Conservation (phyloP, 2,797 vertebrate genomes). For the Microhierax caerulescens region DNA sequence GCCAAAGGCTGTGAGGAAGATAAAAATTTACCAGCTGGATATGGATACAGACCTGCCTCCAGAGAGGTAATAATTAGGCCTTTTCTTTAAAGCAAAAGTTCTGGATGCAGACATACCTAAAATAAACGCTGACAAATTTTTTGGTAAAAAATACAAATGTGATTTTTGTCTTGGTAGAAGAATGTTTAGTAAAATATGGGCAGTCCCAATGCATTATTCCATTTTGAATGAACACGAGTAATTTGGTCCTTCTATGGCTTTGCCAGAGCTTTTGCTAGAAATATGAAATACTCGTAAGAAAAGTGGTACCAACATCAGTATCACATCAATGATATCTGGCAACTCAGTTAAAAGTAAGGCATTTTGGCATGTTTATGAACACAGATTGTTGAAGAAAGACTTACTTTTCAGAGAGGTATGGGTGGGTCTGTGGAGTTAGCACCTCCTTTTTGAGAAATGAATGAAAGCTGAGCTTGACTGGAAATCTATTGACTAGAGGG, state of each 20-base stretch:
- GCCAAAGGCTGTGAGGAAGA: slow-evolving; percentile 91
- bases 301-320: neutral
- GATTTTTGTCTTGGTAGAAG: neutral
- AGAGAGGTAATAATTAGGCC: slow-evolving; percentile 78
- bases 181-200: neutral
- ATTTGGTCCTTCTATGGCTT: neutral
- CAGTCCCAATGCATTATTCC: neutral
- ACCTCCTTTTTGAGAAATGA: neutral
- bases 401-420: neutral
- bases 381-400: neutral
- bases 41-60: slow-evolving; percentile 89
- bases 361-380: neutral
- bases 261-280: neutral
- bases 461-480: neutral
- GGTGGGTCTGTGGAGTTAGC: neutral
- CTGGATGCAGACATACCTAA: neutral
- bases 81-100: neutral
- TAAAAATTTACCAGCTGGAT: slow-evolving; percentile 88
- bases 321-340: neutral
- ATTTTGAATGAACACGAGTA: neutral
- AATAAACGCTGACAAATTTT: neutral
- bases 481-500: neutral
- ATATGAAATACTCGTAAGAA: neutral
- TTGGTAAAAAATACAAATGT: neutral
- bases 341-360: neutral